phyloP scores from a whole-genome alignment of 2,113 vertebrate genomes.

The Campylorhamphus procurvoides region DNA sequence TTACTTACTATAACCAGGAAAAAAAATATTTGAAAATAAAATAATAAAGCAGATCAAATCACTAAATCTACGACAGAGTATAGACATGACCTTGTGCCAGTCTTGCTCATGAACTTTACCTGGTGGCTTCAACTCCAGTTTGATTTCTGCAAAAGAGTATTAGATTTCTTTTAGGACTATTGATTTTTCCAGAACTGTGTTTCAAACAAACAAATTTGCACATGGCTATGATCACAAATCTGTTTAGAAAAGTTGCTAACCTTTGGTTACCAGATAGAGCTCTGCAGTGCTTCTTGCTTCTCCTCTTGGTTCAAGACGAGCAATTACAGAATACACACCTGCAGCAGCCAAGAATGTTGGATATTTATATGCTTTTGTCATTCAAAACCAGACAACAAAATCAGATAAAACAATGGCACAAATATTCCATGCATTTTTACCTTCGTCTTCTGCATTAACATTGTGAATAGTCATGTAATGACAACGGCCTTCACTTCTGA shows the following conservation, averaged over 20 bases:
- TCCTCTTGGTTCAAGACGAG: conserved; percentile 88
- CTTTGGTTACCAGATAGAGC: conserved; percentile 90
- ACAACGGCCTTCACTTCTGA: conserved; percentile 91
- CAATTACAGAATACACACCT: conserved; percentile 99
- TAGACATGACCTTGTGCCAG: background rate
- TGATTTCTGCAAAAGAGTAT: conserved; percentile 84
- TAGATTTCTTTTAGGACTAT: conserved; percentile 40
- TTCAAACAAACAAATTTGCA: background rate
- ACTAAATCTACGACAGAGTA: background rate
- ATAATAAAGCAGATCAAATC: background rate
- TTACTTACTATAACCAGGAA: background rate
- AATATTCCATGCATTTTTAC: conserved; percentile 73
- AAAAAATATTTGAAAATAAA: background rate
- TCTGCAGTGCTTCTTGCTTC: conserved; percentile 92
- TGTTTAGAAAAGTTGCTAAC: conserved; percentile 61
- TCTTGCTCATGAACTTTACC: conserved; percentile 76
- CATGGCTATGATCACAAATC: background rate
- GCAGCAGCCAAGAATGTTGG: conserved; percentile 46
- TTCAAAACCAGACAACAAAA: background rate
- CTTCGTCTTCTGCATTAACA: conserved; percentile 95
- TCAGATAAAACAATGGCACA: background rate
- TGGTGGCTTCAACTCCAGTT: conserved; percentile 84
- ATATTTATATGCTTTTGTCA: background rate
- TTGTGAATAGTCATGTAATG: conserved; percentile 99
- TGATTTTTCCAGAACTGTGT: background rate